Evolutionary conservation across 2,888 invertebrate genomes (phyloP), one percentile per base, ranked within the genome.

Genomic region (Pheosia tremula): DNA sequence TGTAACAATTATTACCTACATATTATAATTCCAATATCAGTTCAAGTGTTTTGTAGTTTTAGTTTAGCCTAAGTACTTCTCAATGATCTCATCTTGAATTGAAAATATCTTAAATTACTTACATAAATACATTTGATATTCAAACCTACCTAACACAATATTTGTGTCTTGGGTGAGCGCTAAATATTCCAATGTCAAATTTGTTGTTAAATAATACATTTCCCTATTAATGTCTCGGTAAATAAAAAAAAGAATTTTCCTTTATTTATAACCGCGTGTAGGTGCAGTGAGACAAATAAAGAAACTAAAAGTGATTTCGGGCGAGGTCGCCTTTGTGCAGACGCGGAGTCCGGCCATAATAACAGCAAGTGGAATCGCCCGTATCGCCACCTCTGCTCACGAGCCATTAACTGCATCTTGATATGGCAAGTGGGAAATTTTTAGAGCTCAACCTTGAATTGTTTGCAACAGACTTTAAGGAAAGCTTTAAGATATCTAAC

Each of bases 311-410:
- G 77, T 77, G 79, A 82, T 83, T 79, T 71, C 69, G 72, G 69
- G 71, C 84, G 82, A 85, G 86, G 85, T 83, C 85, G 81, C 71
- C 82, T 85, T 87, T 87, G 85, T 86, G 78, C 71, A 69, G 75
- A 72, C 70, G 75, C 69, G 60, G 64, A 61, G 71, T 49, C 65
- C 64, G 66, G 68, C 68, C 68, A 67, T 67, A 59, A 59, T 68
- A 64, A 67, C 61, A 60, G 67, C 62, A 67, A 78, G 64, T 74
- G 71, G 70, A 64, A 66, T 66, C 65, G 58, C 69, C 63, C 70
- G 69, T 64, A 64, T 64, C 67, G 59, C 68, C 62, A 64, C 71
- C 66, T 72, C 69, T 63, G 61, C 58, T 63, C 65, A 55, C 58
- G 59, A 65, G 62, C 62, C 56, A 61, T 63, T 57, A 47, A 52